A percentile compares a stretch with the other conserved stretches of the same genome.
These are phyloP conservation scores for Charina bottae DNA, from an alignment of 2,113 vertebrate genomes.

Conservation along the genomic window DNA sequence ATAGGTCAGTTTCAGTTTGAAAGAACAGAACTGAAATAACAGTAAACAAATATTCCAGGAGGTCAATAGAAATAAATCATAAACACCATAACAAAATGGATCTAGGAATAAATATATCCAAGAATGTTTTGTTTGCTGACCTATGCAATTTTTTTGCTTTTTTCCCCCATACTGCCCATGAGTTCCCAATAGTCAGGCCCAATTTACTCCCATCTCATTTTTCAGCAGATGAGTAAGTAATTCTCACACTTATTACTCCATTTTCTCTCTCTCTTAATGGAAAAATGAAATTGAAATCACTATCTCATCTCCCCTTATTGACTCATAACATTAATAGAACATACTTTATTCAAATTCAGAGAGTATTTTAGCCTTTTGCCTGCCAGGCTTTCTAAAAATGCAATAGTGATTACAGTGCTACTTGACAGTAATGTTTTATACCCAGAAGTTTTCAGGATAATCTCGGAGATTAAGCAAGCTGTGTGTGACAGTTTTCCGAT, in stretches of 20 bases:
- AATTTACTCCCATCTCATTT: not conserved
- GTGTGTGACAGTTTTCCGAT: slow-evolving; percentile 82
- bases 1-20: not conserved
- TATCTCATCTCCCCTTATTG: not conserved
- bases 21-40: not conserved
- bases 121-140: not conserved
- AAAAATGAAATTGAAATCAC: not conserved
- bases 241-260: not conserved
- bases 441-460: slow-evolving; percentile 93
- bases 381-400: not conserved
- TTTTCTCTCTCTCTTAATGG: not conserved
- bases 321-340: not conserved
- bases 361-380: not conserved
- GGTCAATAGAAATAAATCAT: not conserved
- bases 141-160: not conserved
- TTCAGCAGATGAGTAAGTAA: not conserved
- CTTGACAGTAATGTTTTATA: slow-evolving; percentile 54
- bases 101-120: not conserved
- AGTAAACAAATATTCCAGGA: not conserved
- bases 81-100: not conserved
- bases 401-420: not conserved
- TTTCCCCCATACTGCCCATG: not conserved
- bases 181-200: not conserved
- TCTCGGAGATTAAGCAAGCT: slow-evolving; percentile 86
- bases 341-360: not conserved